Conservation (phyloP, 2,113 vertebrate genomes). For the Scartelaos histophorus region DNA sequence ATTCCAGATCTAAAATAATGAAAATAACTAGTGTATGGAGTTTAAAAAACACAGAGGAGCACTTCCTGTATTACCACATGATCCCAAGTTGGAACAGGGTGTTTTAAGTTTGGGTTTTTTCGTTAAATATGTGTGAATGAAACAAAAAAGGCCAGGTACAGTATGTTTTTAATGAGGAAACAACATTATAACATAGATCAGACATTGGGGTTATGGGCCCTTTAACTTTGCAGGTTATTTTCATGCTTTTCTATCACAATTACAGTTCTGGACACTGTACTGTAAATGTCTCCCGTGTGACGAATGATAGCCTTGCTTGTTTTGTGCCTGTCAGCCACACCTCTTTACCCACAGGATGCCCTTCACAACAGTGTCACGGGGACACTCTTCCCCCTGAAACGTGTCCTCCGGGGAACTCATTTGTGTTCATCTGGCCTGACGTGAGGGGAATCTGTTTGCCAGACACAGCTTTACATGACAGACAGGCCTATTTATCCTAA, state of each 20-base stretch:
- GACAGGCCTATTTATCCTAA: slow-evolving; percentile 69
- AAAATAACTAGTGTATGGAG: too few species aligned
- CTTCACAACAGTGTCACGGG: slow-evolving; percentile 57
- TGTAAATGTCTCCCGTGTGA: slow-evolving; percentile 14
- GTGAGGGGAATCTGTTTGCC: slow-evolving; percentile 63
- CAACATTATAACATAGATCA: too few species aligned
- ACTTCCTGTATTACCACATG: too few species aligned
- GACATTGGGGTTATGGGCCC: too few species aligned
- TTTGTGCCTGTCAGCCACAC: slow-evolving; percentile 26
- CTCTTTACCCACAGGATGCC: slow-evolving; percentile 47
- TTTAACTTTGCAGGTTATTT: neutral
- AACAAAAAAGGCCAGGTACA: neutral
- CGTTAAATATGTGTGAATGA: too few species aligned
- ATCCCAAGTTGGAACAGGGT: too few species aligned
- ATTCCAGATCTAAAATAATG: too few species aligned
- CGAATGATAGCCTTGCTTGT: slow-evolving; percentile 16
- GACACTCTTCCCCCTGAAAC: slow-evolving; percentile 39
- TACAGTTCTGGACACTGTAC: slow-evolving; percentile 5
- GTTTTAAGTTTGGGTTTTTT: too few species aligned
- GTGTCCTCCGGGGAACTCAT: slow-evolving; percentile 64
- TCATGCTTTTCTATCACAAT: slow-evolving; percentile 15
- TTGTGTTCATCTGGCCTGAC: slow-evolving; percentile 70
- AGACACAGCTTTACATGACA: slow-evolving; percentile 54
- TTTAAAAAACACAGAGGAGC: too few species aligned
- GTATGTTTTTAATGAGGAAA: neutral